phyloP scores from a whole-genome alignment of 2,113 vertebrate species.

The Motacilla tschutschensis region DNA sequence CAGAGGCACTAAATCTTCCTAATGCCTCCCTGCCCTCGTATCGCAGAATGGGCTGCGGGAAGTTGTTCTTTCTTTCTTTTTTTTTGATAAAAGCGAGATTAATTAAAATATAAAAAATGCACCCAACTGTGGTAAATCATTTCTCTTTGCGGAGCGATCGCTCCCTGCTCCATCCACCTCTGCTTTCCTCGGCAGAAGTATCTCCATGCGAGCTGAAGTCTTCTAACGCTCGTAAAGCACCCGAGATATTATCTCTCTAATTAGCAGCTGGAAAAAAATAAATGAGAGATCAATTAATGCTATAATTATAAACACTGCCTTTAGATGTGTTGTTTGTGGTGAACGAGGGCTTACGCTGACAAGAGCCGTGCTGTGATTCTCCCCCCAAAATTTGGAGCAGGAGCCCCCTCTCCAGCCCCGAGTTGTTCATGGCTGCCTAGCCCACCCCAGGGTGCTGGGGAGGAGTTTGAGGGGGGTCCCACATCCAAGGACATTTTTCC shows the following conservation, averaged over 20 bases:
- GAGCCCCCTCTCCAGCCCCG: neutral
- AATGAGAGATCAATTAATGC: conserved; percentile 72
- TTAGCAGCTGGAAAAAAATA: conserved; percentile 65
- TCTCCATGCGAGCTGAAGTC: conserved; percentile 42
- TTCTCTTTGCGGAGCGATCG: neutral
- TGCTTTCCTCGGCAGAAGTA: conserved; percentile 22
- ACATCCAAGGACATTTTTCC: neutral
- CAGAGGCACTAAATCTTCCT: conserved; percentile 34
- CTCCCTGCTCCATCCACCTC: neutral
- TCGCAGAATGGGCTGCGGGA: neutral
- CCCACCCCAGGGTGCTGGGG: neutral
- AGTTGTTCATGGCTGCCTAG: neutral
- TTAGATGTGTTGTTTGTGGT: conserved; percentile 61
- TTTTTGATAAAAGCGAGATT: neutral
- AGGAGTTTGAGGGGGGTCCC: neutral
- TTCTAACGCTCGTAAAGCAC: conserved; percentile 57
- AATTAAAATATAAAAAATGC: conserved; percentile 56
- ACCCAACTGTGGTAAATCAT: conserved; percentile 31
- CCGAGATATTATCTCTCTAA: conserved; percentile 69
- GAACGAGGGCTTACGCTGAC: conserved; percentile 13
- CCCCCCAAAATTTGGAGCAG: neutral
- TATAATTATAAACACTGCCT: conserved; percentile 71
- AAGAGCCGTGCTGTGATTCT: neutral
- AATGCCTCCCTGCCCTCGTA: neutral
- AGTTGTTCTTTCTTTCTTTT: neutral